Conservation (phyloP, 2,888 invertebrate species). For the Latrodectus hesperus region DNA sequence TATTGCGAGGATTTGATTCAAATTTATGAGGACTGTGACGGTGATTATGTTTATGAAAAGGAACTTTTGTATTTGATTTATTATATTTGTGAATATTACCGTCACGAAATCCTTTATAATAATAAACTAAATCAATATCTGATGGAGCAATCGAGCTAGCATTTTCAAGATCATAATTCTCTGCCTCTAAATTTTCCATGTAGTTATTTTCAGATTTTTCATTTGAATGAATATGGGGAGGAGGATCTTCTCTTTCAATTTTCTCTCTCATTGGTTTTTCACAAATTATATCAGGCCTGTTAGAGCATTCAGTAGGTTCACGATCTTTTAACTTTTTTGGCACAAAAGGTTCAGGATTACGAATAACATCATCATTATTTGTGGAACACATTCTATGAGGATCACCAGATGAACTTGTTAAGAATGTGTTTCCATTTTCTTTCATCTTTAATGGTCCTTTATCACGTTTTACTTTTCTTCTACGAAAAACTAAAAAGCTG, state of each 20-base stretch:
- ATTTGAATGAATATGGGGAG: slow-evolving; percentile 7
- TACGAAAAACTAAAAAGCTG: slow-evolving; percentile 92
- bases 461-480: slow-evolving; percentile 86
- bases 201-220: slow-evolving; percentile 74
- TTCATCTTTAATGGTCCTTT: slow-evolving; percentile 69
- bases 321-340: slow-evolving; percentile 87
- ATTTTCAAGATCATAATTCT: slow-evolving; percentile 97
- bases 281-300: slow-evolving; percentile 86
- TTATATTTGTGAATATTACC: slow-evolving; percentile 85
- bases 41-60: slow-evolving; percentile 81
- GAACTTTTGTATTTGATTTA: slow-evolving; percentile 83
- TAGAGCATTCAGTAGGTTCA: slow-evolving; percentile 85
- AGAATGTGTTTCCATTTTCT: slow-evolving; percentile 80
- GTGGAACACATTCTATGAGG: slow-evolving; percentile 61
- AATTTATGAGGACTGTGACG: slow-evolving; percentile 82
- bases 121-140: slow-evolving; percentile 96
- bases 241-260: slow-evolving; percentile 81
- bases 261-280: too few species aligned
- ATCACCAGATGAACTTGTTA: slow-evolving; percentile 75
- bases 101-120: slow-evolving; percentile 94
- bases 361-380: slow-evolving; percentile 74
- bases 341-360: slow-evolving; percentile 88
- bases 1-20: slow-evolving; percentile 77
- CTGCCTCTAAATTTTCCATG: slow-evolving; percentile 81
- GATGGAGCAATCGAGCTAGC: slow-evolving; percentile 98